Conservation (phyloP, 2,797 vertebrate species). For the Pipistrellus pipistrellus region DNA sequence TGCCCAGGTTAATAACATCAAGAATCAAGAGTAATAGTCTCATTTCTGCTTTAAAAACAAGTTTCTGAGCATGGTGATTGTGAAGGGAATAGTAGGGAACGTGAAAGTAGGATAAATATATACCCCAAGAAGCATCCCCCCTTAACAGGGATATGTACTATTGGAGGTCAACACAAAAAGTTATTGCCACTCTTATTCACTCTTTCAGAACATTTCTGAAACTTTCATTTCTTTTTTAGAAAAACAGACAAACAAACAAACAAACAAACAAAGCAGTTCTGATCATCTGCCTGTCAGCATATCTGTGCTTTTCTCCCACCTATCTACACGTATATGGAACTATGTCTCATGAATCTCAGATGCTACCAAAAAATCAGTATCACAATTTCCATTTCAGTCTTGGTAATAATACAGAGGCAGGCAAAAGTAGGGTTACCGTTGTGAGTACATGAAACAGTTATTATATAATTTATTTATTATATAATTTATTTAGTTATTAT, state of each 20-base stretch:
- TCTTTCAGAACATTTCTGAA: not conserved
- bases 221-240: not conserved
- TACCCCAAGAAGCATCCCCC: not conserved
- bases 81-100: not conserved
- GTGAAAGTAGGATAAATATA: not conserved
- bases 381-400: not conserved
- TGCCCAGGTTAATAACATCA: not conserved
- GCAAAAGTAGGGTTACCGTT: not conserved
- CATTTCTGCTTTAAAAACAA: not conserved
- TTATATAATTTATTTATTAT: no score
- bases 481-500: no score
- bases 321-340: fast-evolving
- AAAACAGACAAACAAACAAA: not conserved
- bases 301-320: no score
- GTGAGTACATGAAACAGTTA: no score
- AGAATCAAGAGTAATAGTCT: not conserved
- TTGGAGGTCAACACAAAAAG: not conserved
- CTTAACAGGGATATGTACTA: fast-evolving
- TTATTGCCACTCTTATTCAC: not conserved
- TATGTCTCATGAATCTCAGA: not conserved
- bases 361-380: not conserved
- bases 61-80: not conserved
- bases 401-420: not conserved
- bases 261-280: not conserved
- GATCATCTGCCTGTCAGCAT: not conserved